Evolutionary conservation across 1,140 invertebrate genomes (phyloP).

Genomic region (Hyphantria cunea): DNA sequence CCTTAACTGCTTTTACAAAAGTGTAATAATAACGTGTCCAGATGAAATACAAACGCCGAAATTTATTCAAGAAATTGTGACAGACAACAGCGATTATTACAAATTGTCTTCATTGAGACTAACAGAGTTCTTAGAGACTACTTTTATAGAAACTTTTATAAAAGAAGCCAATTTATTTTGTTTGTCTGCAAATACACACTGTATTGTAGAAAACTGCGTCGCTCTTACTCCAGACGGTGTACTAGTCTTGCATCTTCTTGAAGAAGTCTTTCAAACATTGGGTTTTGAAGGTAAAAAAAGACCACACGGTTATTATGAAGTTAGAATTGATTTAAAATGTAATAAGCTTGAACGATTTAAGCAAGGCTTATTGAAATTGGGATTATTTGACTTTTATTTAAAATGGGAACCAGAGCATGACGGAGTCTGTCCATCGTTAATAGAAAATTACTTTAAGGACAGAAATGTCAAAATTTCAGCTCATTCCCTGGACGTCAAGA

Average conservation of each 20-base stretch:
- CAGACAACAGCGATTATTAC: constrained; percentile 67
- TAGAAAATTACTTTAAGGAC: constrained; percentile 68
- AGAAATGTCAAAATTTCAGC: constrained; percentile 46
- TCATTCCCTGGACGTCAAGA: constrained; percentile 38
- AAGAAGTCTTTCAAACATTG: constrained; percentile 59
- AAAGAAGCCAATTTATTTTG: constrained; percentile 60
- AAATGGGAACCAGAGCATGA: constrained; percentile 60
- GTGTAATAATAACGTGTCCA: constrained; percentile 63
- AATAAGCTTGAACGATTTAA: constrained; percentile 46
- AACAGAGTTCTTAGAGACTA: constrained; percentile 51
- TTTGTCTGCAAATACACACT: constrained; percentile 54
- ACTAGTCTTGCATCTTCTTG: constrained; percentile 58
- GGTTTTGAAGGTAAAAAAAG: constrained; percentile 63
- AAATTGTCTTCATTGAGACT: constrained; percentile 53
- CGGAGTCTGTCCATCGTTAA: constrained; percentile 65
- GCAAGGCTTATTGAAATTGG: constrained; percentile 49
- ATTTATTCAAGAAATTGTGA: constrained; percentile 50
- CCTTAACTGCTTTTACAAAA: constrained; percentile 65
- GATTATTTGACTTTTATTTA: constrained; percentile 59
- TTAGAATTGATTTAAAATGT: constrained; percentile 56
- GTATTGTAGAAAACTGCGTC: constrained; percentile 61
- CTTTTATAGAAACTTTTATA: constrained; percentile 66
- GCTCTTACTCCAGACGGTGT: constrained; percentile 63
- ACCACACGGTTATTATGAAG: constrained; percentile 57
- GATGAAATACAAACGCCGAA: constrained; percentile 56